Evolutionary conservation across 2,797 vertebrate genomes (phyloP).

Genomic region (Eidolon dupreanum): DNA sequence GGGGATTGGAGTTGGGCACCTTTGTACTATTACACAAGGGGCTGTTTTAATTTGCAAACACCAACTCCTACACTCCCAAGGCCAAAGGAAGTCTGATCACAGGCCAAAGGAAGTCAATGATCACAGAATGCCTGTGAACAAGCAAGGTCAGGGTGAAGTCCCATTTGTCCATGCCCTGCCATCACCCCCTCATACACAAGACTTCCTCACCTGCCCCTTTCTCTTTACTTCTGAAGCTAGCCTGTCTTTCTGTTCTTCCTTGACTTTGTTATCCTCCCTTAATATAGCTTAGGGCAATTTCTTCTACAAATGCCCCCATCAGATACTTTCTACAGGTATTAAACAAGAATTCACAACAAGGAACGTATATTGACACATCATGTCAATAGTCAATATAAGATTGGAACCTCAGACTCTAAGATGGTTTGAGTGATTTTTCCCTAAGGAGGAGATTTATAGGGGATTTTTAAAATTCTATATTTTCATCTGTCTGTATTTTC

Average conservation of each 20-base stretch:
- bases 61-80: not conserved
- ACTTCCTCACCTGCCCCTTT: not conserved
- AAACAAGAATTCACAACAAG: not conserved
- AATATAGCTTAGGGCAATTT: not conserved
- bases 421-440: not conserved
- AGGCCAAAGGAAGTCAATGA: not conserved
- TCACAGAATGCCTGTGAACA: not conserved
- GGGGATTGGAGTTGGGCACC: not conserved
- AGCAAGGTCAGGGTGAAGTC: not conserved
- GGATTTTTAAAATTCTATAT: not conserved
- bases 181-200: fast-evolving
- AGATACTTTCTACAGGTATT: not conserved
- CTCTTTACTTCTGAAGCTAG: not conserved
- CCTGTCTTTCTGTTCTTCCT: not conserved
- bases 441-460: not conserved
- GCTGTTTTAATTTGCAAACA: not conserved
- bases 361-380: not conserved
- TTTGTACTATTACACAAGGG: constrained; percentile 19
- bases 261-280: not conserved
- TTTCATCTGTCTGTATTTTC: not conserved
- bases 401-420: not conserved
- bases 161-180: too few species aligned
- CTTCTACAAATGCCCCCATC: not conserved
- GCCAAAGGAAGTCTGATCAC: not conserved
- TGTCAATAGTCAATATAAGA: not conserved